Conservation (phyloP, 2,113 vertebrate species). For the Silurus meridionalis region DNA sequence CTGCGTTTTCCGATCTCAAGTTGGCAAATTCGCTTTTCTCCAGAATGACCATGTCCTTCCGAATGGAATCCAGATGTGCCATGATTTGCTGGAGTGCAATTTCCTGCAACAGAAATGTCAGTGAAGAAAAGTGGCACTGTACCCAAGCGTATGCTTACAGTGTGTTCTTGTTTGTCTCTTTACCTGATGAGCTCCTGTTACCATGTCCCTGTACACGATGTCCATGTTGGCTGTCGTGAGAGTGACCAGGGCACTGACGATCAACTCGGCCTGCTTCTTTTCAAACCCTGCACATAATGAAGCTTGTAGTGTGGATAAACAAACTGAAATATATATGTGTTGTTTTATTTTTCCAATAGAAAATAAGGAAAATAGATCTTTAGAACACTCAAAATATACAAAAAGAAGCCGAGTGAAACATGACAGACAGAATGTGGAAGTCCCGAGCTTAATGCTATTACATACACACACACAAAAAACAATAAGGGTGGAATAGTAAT, state of each 20-base stretch:
- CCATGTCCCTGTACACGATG: conserved; percentile 94
- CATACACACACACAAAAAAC: background rate
- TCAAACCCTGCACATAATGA: conserved; percentile 78
- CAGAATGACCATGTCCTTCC: conserved; percentile 98
- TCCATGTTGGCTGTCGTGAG: conserved; percentile 87
- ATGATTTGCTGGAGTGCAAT: conserved; percentile 93
- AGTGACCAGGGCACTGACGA: conserved; percentile 79
- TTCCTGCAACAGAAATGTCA: conserved; percentile 70
- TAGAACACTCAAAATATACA: background rate
- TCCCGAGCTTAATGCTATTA: background rate
- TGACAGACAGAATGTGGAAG: background rate
- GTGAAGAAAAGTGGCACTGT: background rate
- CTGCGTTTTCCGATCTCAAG: conserved; percentile 80
- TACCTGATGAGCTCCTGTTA: conserved; percentile 94
- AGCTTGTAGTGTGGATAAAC: background rate
- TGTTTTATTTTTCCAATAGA: background rate
- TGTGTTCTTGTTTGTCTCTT: background rate
- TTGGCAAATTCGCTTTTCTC: conserved; percentile 98
- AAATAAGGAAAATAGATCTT: background rate
- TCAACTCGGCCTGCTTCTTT: conserved; percentile 86
- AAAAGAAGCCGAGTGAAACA: background rate
- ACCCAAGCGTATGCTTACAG: background rate
- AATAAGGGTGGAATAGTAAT: no score
- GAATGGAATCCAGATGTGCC: conserved; percentile 91
- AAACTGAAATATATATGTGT: background rate